A percentile compares a stretch with the other conserved stretches of the same genome.
phyloP scores from a whole-genome alignment of 2,888 invertebrate genomes.

The Prenolepis imparis region DNA sequence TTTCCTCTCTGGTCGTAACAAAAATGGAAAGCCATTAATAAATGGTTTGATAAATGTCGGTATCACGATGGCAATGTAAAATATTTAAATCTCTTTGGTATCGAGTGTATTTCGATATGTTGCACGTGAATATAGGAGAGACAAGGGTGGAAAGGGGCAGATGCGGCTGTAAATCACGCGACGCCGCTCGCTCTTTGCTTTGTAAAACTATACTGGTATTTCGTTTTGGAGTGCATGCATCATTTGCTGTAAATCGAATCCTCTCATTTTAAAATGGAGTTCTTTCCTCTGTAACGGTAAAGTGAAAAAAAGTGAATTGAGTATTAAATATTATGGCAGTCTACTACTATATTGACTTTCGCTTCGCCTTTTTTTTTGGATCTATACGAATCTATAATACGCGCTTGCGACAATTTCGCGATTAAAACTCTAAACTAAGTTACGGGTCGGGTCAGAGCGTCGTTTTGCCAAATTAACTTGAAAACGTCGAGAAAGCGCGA shows the following conservation, averaged over 20 bases:
- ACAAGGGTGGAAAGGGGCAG: neutral
- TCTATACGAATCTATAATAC: neutral
- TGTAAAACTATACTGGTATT: conserved; percentile 38
- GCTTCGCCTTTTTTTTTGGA: neutral
- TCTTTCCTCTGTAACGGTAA: conserved; percentile 14
- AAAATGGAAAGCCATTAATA: conserved; percentile 36
- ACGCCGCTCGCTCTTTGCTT: conserved; percentile 36
- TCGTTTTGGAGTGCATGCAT: conserved; percentile 44
- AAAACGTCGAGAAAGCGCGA: conserved; percentile 21
- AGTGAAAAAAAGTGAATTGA: conserved; percentile 6
- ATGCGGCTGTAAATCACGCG: conserved; percentile 45
- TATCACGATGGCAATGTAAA: conserved; percentile 22
- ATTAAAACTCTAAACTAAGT: neutral
- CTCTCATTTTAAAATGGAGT: conserved; percentile 26
- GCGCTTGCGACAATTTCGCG: neutral
- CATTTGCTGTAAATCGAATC: conserved; percentile 52
- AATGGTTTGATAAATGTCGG: conserved; percentile 39
- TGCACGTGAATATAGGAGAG: neutral
- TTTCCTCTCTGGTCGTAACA: neutral
- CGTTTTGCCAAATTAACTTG: conserved; percentile 17
- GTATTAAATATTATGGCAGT: conserved; percentile 29
- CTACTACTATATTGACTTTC: neutral
- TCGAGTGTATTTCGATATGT: conserved; percentile 49
- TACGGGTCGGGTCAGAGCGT: neutral
- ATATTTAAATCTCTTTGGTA: conserved; percentile 54